Conservation (phyloP, 1,140 invertebrate genomes). For the Diprion similis region DNA sequence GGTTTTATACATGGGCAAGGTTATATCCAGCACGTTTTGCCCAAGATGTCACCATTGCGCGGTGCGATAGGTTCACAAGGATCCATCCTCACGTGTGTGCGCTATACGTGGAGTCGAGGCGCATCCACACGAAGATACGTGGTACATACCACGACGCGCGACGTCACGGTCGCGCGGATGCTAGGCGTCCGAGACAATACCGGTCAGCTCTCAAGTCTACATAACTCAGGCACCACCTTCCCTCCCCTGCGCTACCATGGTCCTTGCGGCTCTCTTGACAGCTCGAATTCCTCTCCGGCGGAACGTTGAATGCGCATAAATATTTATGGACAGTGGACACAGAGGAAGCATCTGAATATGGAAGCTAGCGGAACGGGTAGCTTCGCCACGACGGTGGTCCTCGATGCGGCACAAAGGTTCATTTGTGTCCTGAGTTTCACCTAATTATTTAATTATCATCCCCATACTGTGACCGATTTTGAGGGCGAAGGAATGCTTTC, state of each 20-base stretch:
- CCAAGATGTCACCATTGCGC: no score
- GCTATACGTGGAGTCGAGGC: no score
- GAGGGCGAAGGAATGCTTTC: not conserved
- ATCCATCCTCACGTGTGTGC: no score
- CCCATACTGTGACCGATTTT: not conserved
- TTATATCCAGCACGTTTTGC: no score
- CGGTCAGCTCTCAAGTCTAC: slow-evolving; percentile 8
- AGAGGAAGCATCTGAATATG: slow-evolving; percentile 11
- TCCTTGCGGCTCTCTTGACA: slow-evolving; percentile 3
- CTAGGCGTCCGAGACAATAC: slow-evolving; percentile 11
- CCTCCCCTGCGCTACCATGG: not conserved
- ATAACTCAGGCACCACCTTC: slow-evolving; percentile 12
- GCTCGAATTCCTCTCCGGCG: slow-evolving; percentile 10
- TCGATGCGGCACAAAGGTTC: not conserved
- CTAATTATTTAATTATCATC: slow-evolving; percentile 2
- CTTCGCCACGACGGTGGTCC: slow-evolving; percentile 3
- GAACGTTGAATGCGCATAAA: slow-evolving; percentile 16
- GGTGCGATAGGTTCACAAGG: no score
- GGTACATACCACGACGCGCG: not conserved
- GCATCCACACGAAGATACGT: no score
- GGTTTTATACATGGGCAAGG: not conserved
- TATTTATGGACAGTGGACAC: slow-evolving; percentile 16
- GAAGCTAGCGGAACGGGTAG: slow-evolving; percentile 2
- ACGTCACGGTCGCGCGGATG: not conserved
- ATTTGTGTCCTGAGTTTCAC: not conserved